Evolutionary conservation across 53 echinoderm and acorn worm species (phyloP).

Genomic region (Stichopus horrens): DNA sequence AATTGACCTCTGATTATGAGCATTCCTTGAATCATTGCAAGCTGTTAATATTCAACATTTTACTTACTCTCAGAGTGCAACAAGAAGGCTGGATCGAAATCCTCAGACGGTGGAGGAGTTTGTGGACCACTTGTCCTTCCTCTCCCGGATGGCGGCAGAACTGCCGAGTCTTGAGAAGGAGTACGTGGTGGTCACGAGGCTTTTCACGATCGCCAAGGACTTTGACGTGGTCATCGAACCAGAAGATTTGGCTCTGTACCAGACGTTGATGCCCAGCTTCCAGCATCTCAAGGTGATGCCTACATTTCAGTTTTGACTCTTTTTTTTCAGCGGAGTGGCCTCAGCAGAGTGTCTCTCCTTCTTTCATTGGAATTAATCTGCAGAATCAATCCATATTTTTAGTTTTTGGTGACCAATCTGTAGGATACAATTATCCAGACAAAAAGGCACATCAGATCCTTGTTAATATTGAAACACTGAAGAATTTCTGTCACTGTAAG

Average conservation of each 20-base stretch:
- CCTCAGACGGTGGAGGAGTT: conserved; percentile 95
- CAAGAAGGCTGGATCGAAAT: conserved; percentile 90
- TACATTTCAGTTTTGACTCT: too few relatives aligned
- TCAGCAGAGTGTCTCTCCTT: background rate
- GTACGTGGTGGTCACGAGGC: conserved; percentile 79
- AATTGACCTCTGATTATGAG: too few relatives aligned
- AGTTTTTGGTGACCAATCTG: too few relatives aligned
- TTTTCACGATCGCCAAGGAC: conserved; percentile 94
- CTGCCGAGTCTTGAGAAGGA: conserved; percentile 86
- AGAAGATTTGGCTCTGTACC: conserved; percentile 95
- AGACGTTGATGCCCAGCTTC: conserved; percentile 99
- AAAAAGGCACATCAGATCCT: too few relatives aligned
- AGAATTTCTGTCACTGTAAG: too few relatives aligned
- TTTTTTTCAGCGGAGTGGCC: too few relatives aligned
- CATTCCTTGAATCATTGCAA: too few relatives aligned
- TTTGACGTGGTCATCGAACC: conserved; percentile 86
- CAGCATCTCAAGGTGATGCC: conserved; percentile 85
- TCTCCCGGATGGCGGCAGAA: conserved; percentile 79
- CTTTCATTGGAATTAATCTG: background rate
- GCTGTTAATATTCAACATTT: background rate
- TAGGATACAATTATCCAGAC: too few relatives aligned
- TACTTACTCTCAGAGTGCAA: conserved; percentile 70
- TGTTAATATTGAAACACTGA: too few relatives aligned
- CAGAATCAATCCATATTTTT: too few relatives aligned
- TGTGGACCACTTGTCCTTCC: conserved; percentile 89